Percentiles rank a stretch among this genome's conserved stretches.
These are phyloP conservation scores for Tachuris rubrigastra DNA, from an alignment of 2,113 vertebrate species.

Conservation along the genomic window DNA sequence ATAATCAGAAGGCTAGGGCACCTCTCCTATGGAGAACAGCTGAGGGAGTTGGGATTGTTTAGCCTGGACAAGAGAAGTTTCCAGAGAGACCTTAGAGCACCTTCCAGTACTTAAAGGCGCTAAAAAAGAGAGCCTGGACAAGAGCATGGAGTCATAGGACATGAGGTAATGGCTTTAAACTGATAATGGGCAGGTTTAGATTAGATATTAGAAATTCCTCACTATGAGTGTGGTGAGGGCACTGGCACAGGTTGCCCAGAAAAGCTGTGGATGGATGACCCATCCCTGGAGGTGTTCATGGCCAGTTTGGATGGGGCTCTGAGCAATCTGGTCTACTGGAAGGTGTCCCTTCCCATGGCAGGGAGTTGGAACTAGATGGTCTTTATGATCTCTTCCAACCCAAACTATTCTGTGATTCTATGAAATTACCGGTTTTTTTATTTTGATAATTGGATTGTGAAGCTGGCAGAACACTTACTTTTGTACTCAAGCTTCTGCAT, in stretches of 20 bases:
- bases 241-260: background rate
- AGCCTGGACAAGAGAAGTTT: background rate
- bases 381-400: background rate
- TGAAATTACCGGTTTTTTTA: background rate
- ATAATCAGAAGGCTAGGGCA: background rate
- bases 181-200: background rate
- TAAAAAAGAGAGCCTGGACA: background rate
- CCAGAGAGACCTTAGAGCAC: background rate
- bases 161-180: background rate
- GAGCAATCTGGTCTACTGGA: background rate
- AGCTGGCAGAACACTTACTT: background rate
- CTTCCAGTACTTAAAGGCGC: background rate
- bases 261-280: background rate
- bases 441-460: background rate
- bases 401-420: background rate
- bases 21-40: background rate
- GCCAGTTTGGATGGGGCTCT: background rate
- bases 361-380: accelerated
- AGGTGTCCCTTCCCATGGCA: background rate
- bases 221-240: background rate
- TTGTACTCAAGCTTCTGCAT: background rate
- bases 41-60: background rate
- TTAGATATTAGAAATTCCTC: background rate
- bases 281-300: background rate
- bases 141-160: background rate